These are phyloP conservation scores for Hozukius guyotensis DNA, from an alignment of 2,797 vertebrate species.

Conservation along the genomic window DNA sequence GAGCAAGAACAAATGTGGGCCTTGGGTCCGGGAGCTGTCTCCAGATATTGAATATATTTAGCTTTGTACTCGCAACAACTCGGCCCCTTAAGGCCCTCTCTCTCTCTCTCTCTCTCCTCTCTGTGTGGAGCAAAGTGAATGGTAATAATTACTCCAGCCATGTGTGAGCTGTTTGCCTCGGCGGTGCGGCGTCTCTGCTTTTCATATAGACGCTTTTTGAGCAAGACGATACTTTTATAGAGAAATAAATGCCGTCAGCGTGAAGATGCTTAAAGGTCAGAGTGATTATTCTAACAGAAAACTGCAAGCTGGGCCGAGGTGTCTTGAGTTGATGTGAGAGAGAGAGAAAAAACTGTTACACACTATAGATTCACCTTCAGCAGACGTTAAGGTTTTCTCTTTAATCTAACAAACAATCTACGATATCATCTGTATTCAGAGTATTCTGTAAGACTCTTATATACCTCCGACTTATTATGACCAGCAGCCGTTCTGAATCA, in stretches of 20 bases:
- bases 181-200: not conserved
- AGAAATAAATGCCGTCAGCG: not conserved
- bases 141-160: constrained; percentile 50
- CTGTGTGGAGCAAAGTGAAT: constrained; percentile 29
- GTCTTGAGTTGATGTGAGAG: not conserved
- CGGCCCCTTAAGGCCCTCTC: constrained; percentile 28
- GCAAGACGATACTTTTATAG: not conserved
- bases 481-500: not conserved
- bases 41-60: constrained; percentile 67
- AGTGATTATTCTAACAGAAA: constrained; percentile 25
- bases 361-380: not conserved
- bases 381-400: not conserved
- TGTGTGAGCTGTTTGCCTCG: constrained; percentile 28
- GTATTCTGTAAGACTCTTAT: not conserved
- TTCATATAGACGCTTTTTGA: not conserved
- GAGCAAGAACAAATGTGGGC: constrained; percentile 63
- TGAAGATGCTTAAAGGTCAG: constrained; percentile 34
- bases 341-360: not conserved
- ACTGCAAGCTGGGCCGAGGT: not conserved
- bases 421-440: not conserved
- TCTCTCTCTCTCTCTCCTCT: not conserved
- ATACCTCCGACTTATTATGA: not conserved
- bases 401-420: not conserved
- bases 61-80: constrained; percentile 44
- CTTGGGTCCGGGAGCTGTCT: constrained; percentile 54